phyloP scores from a whole-genome alignment of 2,888 invertebrate species.

The Tipula vernalis region DNA sequence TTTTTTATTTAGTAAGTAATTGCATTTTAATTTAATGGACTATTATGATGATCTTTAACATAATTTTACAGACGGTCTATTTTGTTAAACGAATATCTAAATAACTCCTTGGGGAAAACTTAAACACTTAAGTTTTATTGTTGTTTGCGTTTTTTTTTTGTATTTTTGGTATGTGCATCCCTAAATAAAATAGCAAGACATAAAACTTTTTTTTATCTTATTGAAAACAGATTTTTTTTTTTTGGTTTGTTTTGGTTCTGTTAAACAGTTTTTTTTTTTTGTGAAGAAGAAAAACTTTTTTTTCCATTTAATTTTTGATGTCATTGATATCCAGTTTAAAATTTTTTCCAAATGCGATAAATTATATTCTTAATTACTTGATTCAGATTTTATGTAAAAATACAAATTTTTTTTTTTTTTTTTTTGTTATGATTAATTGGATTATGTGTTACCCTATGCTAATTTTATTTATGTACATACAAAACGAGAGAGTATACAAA shows the following conservation, averaged over 20 bases:
- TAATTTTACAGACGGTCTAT: background rate
- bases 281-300: background rate
- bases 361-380: background rate
- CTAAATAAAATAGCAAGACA: conserved; percentile 4
- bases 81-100: background rate
- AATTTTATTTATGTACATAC: background rate
- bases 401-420: background rate
- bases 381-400: background rate
- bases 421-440: background rate
- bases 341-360: background rate
- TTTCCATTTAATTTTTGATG: background rate
- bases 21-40: background rate
- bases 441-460: background rate
- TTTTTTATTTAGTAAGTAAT: background rate
- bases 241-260: background rate
- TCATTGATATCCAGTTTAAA: background rate
- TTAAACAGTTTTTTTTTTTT: background rate
- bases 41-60: background rate
- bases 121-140: background rate
- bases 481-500: background rate
- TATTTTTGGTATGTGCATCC: background rate
- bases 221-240: background rate
- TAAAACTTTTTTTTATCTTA: background rate
- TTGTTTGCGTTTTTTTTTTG: background rate
- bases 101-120: background rate